A percentile compares a stretch with the other conserved stretches of the same genome.
Evolutionary conservation across 2,888 invertebrate species (phyloP).

Genomic region (Scrobipalpa costella): DNA sequence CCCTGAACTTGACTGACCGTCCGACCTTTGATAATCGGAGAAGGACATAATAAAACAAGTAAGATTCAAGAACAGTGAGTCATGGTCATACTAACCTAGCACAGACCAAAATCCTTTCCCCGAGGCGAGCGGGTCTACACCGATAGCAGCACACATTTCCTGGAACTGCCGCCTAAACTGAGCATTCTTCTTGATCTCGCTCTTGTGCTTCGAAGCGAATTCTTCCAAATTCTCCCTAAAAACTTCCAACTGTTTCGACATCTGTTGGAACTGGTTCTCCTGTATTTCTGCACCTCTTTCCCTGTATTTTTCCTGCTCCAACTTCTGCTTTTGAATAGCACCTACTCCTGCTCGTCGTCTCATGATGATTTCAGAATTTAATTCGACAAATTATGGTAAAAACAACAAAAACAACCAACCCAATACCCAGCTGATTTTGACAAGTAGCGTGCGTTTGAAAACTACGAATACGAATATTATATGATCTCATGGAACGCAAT

Average conservation of each 20-base stretch:
- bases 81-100: constrained; percentile 78
- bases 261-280: constrained; percentile 94
- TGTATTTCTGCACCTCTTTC: constrained; percentile 96
- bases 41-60: too few species aligned
- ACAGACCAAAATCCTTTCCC: constrained; percentile 99
- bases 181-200: constrained; percentile 96
- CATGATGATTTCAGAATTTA: constrained; percentile 74
- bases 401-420: background rate
- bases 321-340: constrained; percentile 93
- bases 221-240: constrained; percentile 96
- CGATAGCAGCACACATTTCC: constrained; percentile 99
- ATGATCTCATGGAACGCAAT: too few species aligned
- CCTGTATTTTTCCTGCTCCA: constrained; percentile 93
- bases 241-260: constrained; percentile 96
- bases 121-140: constrained; percentile 98
- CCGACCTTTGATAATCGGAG: too few species aligned
- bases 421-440: too few species aligned
- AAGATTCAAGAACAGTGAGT: too few species aligned
- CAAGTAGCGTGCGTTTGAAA: too few species aligned
- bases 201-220: constrained; percentile 97
- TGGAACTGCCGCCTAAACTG: constrained; percentile 98
- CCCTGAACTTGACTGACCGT: too few species aligned
- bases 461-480: too few species aligned
- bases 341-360: constrained; percentile 92
- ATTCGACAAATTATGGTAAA: background rate